A percentile compares a stretch with the other conserved stretches of the same genome.
phyloP scores from a whole-genome alignment of 2,113 vertebrate species.

The Aphyosemion australe region DNA sequence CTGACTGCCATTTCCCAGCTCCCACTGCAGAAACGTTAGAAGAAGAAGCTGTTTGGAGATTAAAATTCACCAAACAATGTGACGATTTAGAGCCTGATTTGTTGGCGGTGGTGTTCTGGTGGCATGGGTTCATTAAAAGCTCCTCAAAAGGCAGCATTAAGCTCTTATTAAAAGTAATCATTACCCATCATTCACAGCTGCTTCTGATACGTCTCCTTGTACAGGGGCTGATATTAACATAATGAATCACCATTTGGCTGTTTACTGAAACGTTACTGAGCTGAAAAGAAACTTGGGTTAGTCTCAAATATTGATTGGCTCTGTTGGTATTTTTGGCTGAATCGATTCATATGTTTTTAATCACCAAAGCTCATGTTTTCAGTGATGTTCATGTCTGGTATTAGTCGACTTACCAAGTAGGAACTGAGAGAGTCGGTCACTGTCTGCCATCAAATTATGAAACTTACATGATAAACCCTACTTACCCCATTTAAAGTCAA shows the following conservation, averaged over 20 bases:
- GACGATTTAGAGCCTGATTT: conserved; percentile 21
- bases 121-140: conserved; percentile 35
- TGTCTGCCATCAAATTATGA: background rate
- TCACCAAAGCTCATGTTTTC: background rate
- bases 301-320: conserved; percentile 24
- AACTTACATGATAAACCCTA: no score
- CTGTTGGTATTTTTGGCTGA: background rate
- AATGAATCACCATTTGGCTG: conserved; percentile 34
- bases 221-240: conserved; percentile 6
- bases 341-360: background rate
- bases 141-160: conserved; percentile 37
- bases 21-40: background rate
- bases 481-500: background rate
- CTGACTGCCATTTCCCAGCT: background rate
- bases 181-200: conserved; percentile 27
- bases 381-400: background rate
- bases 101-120: conserved; percentile 31
- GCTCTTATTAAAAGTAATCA: conserved; percentile 58
- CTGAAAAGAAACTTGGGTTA: conserved; percentile 18
- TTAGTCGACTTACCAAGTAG: background rate
- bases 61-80: conserved; percentile 40
- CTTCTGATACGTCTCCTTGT: conserved; percentile 16
- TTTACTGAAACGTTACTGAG: conserved; percentile 26
- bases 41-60: conserved; percentile 32
- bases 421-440: background rate